Evolutionary conservation across 2,888 invertebrate genomes (phyloP).

Genomic region (Perdita meconis): DNA sequence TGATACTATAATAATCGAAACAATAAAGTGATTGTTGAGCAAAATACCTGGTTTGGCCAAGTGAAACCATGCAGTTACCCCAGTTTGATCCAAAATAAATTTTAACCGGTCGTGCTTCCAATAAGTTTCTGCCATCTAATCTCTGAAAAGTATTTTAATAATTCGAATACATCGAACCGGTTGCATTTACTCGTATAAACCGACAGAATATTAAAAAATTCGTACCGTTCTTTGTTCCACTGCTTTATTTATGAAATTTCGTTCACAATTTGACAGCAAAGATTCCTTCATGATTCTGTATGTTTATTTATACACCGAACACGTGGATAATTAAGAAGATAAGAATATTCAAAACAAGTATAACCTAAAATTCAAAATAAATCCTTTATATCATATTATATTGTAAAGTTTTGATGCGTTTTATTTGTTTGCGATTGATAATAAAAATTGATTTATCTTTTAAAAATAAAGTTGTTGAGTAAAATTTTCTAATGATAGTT

Average conservation of each 20-base stretch:
- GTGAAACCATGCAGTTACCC: constrained; percentile 91
- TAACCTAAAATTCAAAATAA: constrained; percentile 42
- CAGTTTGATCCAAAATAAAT: constrained; percentile 93
- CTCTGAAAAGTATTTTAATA: constrained; percentile 86
- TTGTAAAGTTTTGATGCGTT: too few species aligned
- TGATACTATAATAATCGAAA: constrained; percentile 5
- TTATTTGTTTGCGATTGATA: too few species aligned
- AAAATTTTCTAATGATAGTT: too few species aligned
- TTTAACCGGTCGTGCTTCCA: constrained; percentile 89
- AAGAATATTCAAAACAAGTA: not conserved
- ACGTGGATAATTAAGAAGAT: constrained; percentile 25
- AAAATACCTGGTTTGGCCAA: constrained; percentile 91
- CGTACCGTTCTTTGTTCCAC: constrained; percentile 88
- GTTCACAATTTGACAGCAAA: constrained; percentile 89
- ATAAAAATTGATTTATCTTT: too few species aligned
- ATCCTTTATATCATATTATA: too few species aligned
- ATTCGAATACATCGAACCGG: constrained; percentile 4
- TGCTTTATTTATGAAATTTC: constrained; percentile 88
- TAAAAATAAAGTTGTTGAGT: too few species aligned
- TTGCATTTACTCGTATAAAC: not conserved
- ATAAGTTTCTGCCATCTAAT: constrained; percentile 91
- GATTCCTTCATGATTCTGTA: constrained; percentile 87
- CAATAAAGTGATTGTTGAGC: not conserved
- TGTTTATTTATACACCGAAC: constrained; percentile 30
- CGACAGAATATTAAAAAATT: constrained; percentile 39